Conservation (phyloP, 92 coral and sea anemone species). For the Parazoanthus swiftii region DNA sequence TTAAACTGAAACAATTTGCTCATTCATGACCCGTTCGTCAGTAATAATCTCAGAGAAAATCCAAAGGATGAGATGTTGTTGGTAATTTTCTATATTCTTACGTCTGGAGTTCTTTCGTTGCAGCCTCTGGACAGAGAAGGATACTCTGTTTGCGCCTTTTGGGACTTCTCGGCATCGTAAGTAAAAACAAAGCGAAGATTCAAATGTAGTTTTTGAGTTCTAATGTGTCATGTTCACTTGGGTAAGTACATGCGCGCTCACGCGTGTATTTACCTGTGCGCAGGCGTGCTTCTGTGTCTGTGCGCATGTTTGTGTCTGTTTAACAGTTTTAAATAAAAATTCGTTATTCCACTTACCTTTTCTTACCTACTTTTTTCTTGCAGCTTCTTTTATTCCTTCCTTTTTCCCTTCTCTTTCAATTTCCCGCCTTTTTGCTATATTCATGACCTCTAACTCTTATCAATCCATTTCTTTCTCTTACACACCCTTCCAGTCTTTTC, state of each 20-base stretch:
- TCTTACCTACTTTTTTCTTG: neutral
- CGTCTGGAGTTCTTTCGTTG: neutral
- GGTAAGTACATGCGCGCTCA: no score
- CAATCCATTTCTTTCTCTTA: neutral
- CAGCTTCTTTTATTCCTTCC: neutral
- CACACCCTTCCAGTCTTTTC: neutral
- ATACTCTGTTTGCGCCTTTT: conserved; percentile 67
- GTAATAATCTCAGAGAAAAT: no score
- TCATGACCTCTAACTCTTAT: neutral
- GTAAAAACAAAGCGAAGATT: conserved; percentile 5
- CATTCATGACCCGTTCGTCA: no score
- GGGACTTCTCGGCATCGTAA: conserved; percentile 69
- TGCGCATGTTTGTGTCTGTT: neutral
- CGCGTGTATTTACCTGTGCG: no score
- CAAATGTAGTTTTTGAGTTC: no score
- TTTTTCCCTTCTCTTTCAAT: neutral
- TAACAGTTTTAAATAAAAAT: neutral
- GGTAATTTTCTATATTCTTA: neutral
- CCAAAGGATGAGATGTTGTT: neutral
- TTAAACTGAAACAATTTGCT: no score
- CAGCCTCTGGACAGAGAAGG: conserved; percentile 54
- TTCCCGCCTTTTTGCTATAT: neutral
- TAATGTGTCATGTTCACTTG: no score
- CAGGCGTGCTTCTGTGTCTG: neutral
- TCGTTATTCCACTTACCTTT: neutral